Conservation (phyloP, 2,797 vertebrate species). For the Falco rusticolus region DNA sequence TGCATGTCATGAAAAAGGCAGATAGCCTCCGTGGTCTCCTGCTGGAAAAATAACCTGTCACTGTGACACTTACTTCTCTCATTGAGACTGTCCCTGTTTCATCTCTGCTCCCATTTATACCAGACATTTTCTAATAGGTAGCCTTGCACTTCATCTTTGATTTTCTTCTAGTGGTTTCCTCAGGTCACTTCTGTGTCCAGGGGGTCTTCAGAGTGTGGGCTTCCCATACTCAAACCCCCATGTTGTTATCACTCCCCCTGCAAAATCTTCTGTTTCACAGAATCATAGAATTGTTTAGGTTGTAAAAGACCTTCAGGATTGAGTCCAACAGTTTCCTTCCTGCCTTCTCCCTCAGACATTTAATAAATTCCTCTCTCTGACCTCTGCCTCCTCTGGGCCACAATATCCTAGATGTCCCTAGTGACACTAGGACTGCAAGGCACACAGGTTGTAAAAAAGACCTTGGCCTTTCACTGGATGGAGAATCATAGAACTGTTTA, state of each 20-base stretch:
- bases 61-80: not conserved
- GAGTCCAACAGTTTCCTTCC: not conserved
- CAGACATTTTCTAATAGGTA: not conserved
- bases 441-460: too few relatives aligned
- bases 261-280: not conserved
- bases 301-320: too few relatives aligned
- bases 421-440: not conserved
- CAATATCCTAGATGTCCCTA: not conserved
- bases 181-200: not conserved
- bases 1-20: not conserved
- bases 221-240: not conserved
- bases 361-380: not conserved
- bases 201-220: accelerated
- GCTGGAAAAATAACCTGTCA: not conserved
- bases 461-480: too few relatives aligned
- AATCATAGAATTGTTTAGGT: too few relatives aligned
- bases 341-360: not conserved
- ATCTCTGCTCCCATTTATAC: not conserved
- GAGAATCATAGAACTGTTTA: too few relatives aligned
- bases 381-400: not conserved
- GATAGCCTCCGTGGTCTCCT: accelerated
- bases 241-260: not conserved
- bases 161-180: not conserved
- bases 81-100: not conserved
- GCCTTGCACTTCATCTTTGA: not conserved